phyloP scores from a whole-genome alignment of 2,797 vertebrate species.

The Micromesistius poutassou region DNA sequence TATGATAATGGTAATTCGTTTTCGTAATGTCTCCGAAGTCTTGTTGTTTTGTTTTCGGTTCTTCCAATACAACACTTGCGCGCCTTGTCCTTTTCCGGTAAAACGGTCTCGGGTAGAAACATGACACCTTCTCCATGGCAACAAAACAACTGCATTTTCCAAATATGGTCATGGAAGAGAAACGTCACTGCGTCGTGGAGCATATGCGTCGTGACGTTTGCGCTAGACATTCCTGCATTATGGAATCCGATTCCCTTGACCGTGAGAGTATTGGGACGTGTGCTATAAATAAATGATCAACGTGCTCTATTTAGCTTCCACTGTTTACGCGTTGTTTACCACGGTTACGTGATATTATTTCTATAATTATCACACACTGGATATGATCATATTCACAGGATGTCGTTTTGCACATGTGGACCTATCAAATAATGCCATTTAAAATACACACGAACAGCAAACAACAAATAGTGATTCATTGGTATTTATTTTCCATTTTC shows the following conservation, averaged over 20 bases:
- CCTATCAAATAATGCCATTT: not conserved
- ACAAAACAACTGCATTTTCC: constrained; percentile 70
- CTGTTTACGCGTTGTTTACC: constrained; percentile 33
- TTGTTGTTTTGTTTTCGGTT: constrained; percentile 13
- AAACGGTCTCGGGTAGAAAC: constrained; percentile 45
- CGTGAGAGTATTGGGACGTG: constrained; percentile 44
- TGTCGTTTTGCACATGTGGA: not conserved
- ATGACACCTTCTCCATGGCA: constrained; percentile 64
- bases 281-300: constrained; percentile 41
- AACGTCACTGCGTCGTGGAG: constrained; percentile 40
- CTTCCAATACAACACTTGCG: not conserved
- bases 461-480: constrained; percentile 58
- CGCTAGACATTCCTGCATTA: constrained; percentile 55
- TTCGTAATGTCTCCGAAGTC: not conserved
- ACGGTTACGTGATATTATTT: not conserved
- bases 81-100: constrained; percentile 53
- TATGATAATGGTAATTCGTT: not conserved
- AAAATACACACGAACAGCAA: constrained; percentile 8
- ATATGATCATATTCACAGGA: not conserved
- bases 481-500: constrained; percentile 56
- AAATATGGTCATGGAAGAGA: constrained; percentile 80
- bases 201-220: constrained; percentile 66
- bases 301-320: constrained; percentile 44
- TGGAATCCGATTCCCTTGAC: constrained; percentile 63
- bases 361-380: not conserved